These are phyloP conservation scores for Lithophane socia DNA, from an alignment of 2,888 invertebrate genomes.

Conservation along the genomic window DNA sequence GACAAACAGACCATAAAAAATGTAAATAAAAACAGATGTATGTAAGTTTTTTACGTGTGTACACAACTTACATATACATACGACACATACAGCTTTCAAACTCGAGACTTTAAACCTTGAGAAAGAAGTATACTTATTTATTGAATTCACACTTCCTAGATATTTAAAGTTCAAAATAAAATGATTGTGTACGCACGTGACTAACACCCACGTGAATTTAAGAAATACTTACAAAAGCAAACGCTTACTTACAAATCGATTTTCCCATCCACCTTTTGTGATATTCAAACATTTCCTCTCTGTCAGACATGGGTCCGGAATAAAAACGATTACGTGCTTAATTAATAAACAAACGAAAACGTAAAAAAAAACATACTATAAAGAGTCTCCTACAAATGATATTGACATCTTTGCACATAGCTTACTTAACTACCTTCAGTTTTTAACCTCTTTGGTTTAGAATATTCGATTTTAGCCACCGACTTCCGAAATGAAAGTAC, in stretches of 20 bases:
- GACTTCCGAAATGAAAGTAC: no score
- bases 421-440: background rate
- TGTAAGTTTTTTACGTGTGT: conserved; percentile 7
- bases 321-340: background rate
- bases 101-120: background rate
- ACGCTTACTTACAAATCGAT: background rate
- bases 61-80: no score
- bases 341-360: background rate
- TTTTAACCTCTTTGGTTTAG: background rate
- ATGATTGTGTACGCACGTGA: background rate
- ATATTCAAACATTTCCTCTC: background rate
- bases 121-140: background rate
- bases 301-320: background rate
- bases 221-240: background rate
- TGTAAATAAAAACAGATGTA: conserved; percentile 28
- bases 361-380: background rate
- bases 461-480: no score
- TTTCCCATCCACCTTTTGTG: background rate
- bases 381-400: background rate
- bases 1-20: conserved; percentile 30
- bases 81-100: conserved; percentile 14
- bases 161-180: conserved; percentile 16
- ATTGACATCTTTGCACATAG: background rate
- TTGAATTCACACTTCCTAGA: conserved; percentile 10
- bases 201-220: background rate